Conservation (phyloP, 2,113 vertebrate species). For the Rattus norvegicus region DNA sequence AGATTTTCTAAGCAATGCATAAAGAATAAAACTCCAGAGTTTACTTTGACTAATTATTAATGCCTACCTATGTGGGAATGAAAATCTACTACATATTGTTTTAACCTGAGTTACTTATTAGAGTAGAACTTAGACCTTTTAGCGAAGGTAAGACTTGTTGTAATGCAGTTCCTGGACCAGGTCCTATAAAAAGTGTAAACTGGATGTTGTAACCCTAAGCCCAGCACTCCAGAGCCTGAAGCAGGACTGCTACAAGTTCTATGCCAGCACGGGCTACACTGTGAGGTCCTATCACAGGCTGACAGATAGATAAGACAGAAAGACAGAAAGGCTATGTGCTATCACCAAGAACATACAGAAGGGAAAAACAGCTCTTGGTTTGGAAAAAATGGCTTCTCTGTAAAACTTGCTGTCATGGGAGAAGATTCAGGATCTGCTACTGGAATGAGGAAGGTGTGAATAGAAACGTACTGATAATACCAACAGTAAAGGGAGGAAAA, state of each 20-base stretch:
- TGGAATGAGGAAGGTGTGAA: not conserved
- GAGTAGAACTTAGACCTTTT: not conserved
- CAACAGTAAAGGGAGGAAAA: not conserved
- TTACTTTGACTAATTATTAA: constrained; percentile 34
- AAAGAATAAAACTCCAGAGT: not conserved
- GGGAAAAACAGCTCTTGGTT: not conserved
- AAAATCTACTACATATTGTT: constrained; percentile 8
- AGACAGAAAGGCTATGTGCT: not conserved
- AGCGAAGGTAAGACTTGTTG: not conserved
- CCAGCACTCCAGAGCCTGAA: not conserved
- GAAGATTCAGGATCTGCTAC: not conserved
- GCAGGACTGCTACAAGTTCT: not conserved
- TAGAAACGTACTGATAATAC: constrained; percentile 27
- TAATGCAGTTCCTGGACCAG: not conserved
- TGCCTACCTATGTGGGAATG: not conserved
- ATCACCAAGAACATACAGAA: too few species aligned
- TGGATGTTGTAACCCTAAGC: not conserved
- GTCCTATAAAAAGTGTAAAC: not conserved
- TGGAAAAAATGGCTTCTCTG: constrained; percentile 14
- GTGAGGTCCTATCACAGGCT: not conserved
- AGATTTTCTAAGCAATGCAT: constrained; percentile 29
- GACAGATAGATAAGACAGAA: not conserved
- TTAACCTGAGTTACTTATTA: constrained; percentile 39
- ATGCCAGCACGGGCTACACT: not conserved
- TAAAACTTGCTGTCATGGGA: not conserved